phyloP scores from a whole-genome alignment of 2,888 invertebrate genomes.

The Doris montereyensis region DNA sequence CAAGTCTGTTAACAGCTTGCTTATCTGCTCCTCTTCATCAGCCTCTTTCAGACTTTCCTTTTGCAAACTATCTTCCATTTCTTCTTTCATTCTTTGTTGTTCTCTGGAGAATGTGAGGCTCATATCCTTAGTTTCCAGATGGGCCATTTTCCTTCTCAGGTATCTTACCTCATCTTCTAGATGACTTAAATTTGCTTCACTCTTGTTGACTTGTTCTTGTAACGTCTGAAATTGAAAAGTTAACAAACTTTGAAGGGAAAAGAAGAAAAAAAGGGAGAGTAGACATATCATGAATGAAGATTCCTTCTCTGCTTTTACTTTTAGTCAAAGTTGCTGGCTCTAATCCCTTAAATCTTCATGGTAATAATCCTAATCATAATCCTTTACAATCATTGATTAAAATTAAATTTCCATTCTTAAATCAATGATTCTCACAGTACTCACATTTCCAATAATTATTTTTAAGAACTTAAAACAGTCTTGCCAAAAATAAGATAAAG shows the following conservation, averaged over 20 bases:
- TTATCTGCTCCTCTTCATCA: constrained; percentile 30
- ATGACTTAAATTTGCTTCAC: constrained; percentile 28
- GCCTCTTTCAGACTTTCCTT: not conserved
- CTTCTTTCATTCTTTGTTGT: constrained; percentile 15
- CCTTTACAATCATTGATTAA: no score
- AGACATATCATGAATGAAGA: not conserved
- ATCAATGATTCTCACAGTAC: no score
- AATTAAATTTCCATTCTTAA: no score
- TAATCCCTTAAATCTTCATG: not conserved
- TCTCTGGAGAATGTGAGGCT: constrained; percentile 8
- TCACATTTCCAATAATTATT: no score
- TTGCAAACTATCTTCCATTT: not conserved
- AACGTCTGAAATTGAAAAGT: constrained; percentile 37
- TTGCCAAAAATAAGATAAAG: no score
- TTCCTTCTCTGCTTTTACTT: not conserved
- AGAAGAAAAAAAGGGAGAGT: no score
- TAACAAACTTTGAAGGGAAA: not conserved
- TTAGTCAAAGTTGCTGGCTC: not conserved
- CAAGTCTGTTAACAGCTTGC: constrained; percentile 33
- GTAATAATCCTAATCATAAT: no score
- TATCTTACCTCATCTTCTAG: constrained; percentile 39
- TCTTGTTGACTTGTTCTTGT: constrained; percentile 33
- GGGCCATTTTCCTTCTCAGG: constrained; percentile 13
- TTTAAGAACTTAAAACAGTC: no score
- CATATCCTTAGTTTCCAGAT: constrained; percentile 28